Base-by-base conservation (phyloP, 2,888 invertebrate genomes). In the Drosophila helvetica region DNA sequence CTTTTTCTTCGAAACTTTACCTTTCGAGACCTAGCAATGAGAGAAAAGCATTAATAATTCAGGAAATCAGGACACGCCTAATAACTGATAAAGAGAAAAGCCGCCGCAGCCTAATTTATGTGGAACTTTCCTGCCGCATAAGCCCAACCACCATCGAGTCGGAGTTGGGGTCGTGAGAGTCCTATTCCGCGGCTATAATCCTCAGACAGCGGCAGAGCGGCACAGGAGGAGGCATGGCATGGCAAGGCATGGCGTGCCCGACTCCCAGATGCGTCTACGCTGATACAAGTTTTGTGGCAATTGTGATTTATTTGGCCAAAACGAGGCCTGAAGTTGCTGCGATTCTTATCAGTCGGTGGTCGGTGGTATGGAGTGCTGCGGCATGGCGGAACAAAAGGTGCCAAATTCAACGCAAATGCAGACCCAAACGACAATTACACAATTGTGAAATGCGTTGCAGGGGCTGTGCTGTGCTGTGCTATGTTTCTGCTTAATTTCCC, bases 391-490 rank as follows among this genome's bases (percentile, higher is more conserved):
- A 71, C 51, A 71, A 70, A 73, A 65, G 64, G 57, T 64, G 71
- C 54, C 71, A 71, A 64, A 70, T 72, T 66, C 63, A 72, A 66
- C 54, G 72, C 55, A 67, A 58, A 27, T 33, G 7, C 25, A 25
- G 25, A 7, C 42, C 69, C 50, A 22, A 27, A 56, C 65, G 43
- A 55, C 78, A 86, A 84, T 86, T 84, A 75, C 78, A 82, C 78
- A 82, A 80, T 86, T 84, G 87, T 86, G 85, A 82, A 84, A 86
- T 80, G 85, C 80, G 74, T 75, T 65, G 69, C 61, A 38, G 38
- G 6, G 15, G 60, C 56, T 55, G 57, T 56, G 52, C 54, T 53
- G 52, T n/a, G 43, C 17, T 56, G 51, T 53, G 60, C n/a, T n/a
- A n/a, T 69, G 60, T 48, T 59, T 66, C 57, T 67, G 64, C 69